A percentile compares a stretch with the other conserved stretches of the same genome.
These are phyloP conservation scores for Malurus alboscapulatus DNA, from an alignment of 2,113 vertebrate species.

Conservation along the genomic window DNA sequence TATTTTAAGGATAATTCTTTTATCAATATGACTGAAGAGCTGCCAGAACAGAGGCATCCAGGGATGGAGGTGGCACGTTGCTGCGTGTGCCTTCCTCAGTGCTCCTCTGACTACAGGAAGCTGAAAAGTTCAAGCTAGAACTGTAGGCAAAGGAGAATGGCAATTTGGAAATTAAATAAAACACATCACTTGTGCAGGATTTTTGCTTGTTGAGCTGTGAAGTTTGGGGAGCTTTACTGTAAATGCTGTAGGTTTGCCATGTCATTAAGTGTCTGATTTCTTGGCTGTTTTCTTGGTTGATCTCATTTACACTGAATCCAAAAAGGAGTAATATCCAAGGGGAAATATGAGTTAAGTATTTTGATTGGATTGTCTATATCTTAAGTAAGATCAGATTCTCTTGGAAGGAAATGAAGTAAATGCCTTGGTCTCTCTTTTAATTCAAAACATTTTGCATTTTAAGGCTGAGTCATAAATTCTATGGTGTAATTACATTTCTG, in stretches of 20 bases:
- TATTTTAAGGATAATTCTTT: background rate
- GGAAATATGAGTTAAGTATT: constrained; percentile 7
- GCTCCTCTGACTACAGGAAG: background rate
- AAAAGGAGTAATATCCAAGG: background rate
- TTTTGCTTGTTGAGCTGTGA: background rate
- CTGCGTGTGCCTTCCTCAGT: background rate
- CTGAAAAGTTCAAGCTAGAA: background rate
- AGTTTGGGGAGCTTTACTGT: background rate
- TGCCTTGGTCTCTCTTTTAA: constrained; percentile 34
- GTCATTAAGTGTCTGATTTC: background rate
- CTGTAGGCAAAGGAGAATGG: background rate
- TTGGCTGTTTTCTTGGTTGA: background rate
- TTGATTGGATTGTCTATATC: constrained; percentile 15
- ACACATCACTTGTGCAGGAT: background rate
- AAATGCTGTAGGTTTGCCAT: background rate
- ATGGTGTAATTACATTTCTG: constrained; percentile 40
- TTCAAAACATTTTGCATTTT: constrained; percentile 38
- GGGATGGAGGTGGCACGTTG: background rate
- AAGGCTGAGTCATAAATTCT: constrained; percentile 60
- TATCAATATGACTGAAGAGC: background rate
- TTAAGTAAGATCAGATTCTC: constrained; percentile 30
- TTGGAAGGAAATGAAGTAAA: constrained; percentile 41
- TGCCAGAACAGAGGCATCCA: background rate
- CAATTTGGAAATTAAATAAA: background rate
- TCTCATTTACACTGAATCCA: background rate